phyloP scores from a whole-genome alignment of 2,888 invertebrate genomes.

The Nomada lathburiana region DNA sequence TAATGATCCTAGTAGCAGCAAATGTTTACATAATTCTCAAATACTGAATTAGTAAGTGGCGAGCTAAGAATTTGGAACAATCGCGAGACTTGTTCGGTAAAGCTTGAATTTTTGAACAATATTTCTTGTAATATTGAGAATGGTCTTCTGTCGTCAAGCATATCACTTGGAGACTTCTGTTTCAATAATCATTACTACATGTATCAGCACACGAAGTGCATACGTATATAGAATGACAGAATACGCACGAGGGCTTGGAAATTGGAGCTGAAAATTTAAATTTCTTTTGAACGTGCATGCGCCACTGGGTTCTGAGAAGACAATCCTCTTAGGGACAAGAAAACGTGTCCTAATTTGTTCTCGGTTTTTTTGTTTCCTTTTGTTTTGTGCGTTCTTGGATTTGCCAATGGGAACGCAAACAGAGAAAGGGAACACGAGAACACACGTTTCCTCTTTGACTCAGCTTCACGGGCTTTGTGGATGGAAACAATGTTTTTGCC shows the following conservation, averaged over 20 bases:
- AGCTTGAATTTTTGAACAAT: too few species aligned
- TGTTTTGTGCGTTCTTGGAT: constrained; percentile 30
- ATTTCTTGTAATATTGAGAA: too few species aligned
- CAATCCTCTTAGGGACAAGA: constrained; percentile 37
- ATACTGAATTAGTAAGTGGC: too few species aligned
- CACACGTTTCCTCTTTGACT: constrained; percentile 38
- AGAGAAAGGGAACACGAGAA: constrained; percentile 20
- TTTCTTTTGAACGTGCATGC: constrained; percentile 1
- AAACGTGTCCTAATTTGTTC: constrained; percentile 47
- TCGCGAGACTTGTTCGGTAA: too few species aligned
- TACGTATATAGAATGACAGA: not conserved
- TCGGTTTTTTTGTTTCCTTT: constrained; percentile 41
- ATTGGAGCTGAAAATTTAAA: constrained; percentile 21
- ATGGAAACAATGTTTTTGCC: constrained; percentile 46
- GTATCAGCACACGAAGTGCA: not conserved
- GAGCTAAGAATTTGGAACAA: too few species aligned
- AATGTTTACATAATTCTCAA: too few species aligned
- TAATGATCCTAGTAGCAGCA: too few species aligned
- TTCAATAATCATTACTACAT: not conserved
- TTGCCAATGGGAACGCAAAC: constrained; percentile 34
- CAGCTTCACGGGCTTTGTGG: constrained; percentile 31
- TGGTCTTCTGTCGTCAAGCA: too few species aligned
- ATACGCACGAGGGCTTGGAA: not conserved
- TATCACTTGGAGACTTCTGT: not conserved
- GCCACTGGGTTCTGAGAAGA: not conserved